These are phyloP conservation scores for Helicoverpa armigera DNA, from an alignment of 1,140 invertebrate species.

Conservation along the genomic window DNA sequence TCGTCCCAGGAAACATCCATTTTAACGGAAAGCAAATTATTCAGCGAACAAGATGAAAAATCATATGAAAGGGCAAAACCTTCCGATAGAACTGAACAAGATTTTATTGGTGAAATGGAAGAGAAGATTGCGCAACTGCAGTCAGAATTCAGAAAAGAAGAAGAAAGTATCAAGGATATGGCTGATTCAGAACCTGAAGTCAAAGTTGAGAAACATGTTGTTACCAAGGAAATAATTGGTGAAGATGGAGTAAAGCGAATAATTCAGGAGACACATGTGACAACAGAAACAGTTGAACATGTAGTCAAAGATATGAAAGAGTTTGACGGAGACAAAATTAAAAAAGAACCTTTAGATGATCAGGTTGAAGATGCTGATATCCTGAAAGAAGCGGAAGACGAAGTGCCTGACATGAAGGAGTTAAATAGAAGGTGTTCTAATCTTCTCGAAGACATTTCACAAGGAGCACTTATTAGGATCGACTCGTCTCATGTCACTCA, in stretches of 20 bases:
- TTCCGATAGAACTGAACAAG: constrained; percentile 65
- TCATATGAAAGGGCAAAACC: constrained; percentile 67
- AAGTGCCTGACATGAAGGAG: constrained; percentile 82
- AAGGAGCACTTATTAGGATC: constrained; percentile 82
- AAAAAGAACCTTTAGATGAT: not conserved
- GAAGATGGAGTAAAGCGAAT: constrained; percentile 41
- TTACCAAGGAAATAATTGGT: constrained; percentile 24
- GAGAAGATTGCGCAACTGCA: constrained; percentile 61
- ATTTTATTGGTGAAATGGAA: constrained; percentile 63
- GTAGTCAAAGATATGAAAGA: constrained; percentile 47
- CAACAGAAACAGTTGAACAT: constrained; percentile 36
- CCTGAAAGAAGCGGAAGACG: constrained; percentile 59
- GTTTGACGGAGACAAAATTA: constrained; percentile 50
- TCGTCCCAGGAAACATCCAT: constrained; percentile 80
- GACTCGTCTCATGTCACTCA: constrained; percentile 85
- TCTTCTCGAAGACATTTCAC: constrained; percentile 84
- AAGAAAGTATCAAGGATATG: constrained; percentile 52
- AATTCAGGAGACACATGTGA: constrained; percentile 13
- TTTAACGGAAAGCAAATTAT: constrained; percentile 79
- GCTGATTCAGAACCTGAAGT: constrained; percentile 21
- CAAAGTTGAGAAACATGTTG: constrained; percentile 32
- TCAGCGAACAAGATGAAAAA: constrained; percentile 79
- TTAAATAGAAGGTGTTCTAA: constrained; percentile 85
- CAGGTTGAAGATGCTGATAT: constrained; percentile 22
- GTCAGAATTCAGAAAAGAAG: constrained; percentile 61